Evolutionary conservation across 2,113 vertebrate genomes (phyloP), one percentile per base, ranked within the genome.

Genomic region (Phyllostomus hastatus): DNA sequence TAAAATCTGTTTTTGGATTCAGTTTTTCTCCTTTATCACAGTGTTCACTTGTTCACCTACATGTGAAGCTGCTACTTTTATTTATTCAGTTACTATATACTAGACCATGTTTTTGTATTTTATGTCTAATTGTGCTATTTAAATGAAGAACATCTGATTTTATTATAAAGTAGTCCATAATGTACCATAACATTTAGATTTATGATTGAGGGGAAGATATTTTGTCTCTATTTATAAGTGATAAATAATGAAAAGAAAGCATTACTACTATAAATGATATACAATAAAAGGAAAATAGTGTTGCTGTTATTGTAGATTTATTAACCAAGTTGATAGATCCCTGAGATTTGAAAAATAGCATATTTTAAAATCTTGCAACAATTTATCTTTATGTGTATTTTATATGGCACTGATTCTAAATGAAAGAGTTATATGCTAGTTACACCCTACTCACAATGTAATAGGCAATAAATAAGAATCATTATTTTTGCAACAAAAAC

Each of bases 401-500:
- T 85, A 46, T 35, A 84, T 66, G 22, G 12, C 78, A 91, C 1
- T 78, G 28, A 91, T 93, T 91, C 24, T 64, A 93, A 93, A 94
- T 79, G 33, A 66, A 93, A 61, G 28, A 78, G 20, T 86, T 90
- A 79, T 76, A n/a, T 76, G 5, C 9, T 69, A 61, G 31, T 64
- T 76, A 88, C 7, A 73, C 3, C 70, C 33, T 70, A 79, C 6
- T 70, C 26, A 66, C 5, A 66, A 17, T 1, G 15, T 92, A 80
- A 90, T 38, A 94, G 28, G 28, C 38, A 80, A 66, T 79, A 73
- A 73, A 78, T 90, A 90, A 90, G 75, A 12, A 92, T 54, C 75
- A 66, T 92, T 88, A 82, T 54, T 91, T 93, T 91, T 82, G 15
- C 54, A 95, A 93, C 50, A 81, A 91, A 22, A 94, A 94, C 20